Evolutionary conservation across 1,140 invertebrate genomes (phyloP), one percentile per base, ranked within the genome.

Genomic region (Meloidogyne chitwoodi): DNA sequence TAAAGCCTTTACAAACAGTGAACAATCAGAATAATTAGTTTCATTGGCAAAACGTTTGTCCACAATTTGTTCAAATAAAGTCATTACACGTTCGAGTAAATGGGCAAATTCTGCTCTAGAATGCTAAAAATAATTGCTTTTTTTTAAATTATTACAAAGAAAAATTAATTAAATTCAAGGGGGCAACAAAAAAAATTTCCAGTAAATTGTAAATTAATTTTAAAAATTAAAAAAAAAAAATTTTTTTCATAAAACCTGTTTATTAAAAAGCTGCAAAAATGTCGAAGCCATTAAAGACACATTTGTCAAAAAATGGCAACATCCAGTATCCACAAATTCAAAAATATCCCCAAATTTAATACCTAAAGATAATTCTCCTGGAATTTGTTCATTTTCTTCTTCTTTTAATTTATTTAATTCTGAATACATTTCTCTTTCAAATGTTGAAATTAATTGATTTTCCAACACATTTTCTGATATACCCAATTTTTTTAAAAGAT

Each of bases 1-100:
- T 26, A 81, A 62, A 5, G 80, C 77, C 6, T 69, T 74, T 22
- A 81, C 80, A 65, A 81, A 81, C n/a, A 81, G 48, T 12, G 80
- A 81, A 56, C 80, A 82, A 26, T 83, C 80, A 12, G 69, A 31
- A 22, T 44, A 66, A 41, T 77, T 79, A 12, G 27, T 61, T 27
- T 81, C 80, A 22, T n/a, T 48, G 19, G 63, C 62, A 69, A 81
- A 81, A 16, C 80, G 76, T 27, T 64, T 24, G 65, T 56, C 67
- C 6, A 81, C 31, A 41, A 83, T 34, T 34, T 38, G 41, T 65
- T 81, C 71, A 62, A 81, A 68, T 64, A 22, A 22, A 31, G 62
- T n/a, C 81, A 82, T 79, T 29, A 56, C 24, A 27, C 26, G 61
- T 31, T 75, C 69, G 27, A 81, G 44, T 3, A 81, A 26, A 22